Conservation (phyloP, 2,113 vertebrate genomes). For the Aegithalos caudatus region DNA sequence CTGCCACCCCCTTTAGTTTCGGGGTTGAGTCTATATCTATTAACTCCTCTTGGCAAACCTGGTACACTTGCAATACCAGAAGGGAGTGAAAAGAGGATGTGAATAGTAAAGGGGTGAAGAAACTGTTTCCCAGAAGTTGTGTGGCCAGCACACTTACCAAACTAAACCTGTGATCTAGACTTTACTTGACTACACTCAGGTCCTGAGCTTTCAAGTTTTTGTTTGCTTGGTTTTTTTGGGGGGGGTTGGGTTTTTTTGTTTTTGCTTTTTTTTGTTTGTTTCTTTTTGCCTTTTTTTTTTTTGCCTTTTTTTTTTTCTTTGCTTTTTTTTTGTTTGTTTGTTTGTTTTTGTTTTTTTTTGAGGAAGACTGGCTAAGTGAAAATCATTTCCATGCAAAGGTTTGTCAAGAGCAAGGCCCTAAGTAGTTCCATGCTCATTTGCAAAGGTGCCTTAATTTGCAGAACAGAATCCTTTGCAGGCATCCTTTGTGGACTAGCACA, state of each 20-base stretch:
- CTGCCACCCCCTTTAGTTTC: not conserved
- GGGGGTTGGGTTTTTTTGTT: too few species aligned
- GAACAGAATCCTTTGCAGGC: not conserved
- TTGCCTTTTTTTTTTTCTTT: not conserved
- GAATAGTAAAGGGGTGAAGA: not conserved
- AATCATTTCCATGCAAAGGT: not conserved
- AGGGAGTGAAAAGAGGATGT: not conserved
- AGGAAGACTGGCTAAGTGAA: not conserved
- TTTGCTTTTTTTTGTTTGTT: too few species aligned
- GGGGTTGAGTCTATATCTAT: not conserved
- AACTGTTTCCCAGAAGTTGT: not conserved
- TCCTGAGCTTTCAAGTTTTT: not conserved
- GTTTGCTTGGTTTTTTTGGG: too few species aligned
- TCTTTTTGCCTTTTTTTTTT: too few species aligned
- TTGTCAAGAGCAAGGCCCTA: not conserved
- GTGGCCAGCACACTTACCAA: not conserved
- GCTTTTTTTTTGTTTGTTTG: too few species aligned
- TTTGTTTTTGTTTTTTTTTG: not conserved
- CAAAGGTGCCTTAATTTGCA: not conserved
- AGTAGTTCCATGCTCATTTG: not conserved
- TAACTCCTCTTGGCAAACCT: not conserved
- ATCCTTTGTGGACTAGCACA: not conserved
- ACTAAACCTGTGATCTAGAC: not conserved
- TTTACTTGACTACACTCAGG: not conserved
- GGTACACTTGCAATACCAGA: not conserved